Base-by-base conservation (phyloP, 1,140 invertebrate species). In the Drosophila grimshawi region DNA sequence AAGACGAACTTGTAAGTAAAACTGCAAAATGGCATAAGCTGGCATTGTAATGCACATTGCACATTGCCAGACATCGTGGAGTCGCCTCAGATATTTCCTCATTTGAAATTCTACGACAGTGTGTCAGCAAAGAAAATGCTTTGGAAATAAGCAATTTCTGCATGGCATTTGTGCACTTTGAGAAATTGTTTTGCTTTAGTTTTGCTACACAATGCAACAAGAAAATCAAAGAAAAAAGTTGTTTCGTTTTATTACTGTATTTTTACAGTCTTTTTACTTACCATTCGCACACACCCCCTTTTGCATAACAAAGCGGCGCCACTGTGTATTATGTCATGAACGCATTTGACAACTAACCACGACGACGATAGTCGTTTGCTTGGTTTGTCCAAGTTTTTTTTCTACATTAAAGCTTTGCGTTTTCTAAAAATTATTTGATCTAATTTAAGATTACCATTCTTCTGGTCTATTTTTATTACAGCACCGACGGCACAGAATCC, bases 401-500 rank as follows among this genome's bases (percentile, higher is more conserved):
- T 46, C 1, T 46, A 37, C 30, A 27, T 3, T 11, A 8, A 35
- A 65, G 41, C 8, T 43, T 46, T 29, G 11, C 8, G 7, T 33
- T 7, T 2, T 2, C 7, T 19, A 46, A 33, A 45, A 5, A 45
- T 8, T 29, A 55, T 66, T 27, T 43, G 33, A 43, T 65, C 39
- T 57, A 51, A 41, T 49, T 56, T 19, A 37, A 33, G 59, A 49
- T 86, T 61, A 46, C 37, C n/a, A 60, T 41, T 35, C 30, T 19
- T 19, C 19, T 19, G 39, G 3, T 49, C 8, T 52, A 79, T 67
- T 68, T 52, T 43, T 69, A 93, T 91, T 94, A 1, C 93, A 95
- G 93, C 93, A 95, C 95, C 93, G 95, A 95, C 94, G 95, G 95
- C 93, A 94, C 95, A 92, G 95, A 95, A 85, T 95, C 95, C 81